Evolutionary conservation across 1,140 invertebrate genomes (phyloP), one percentile per base, ranked within the genome.

Genomic region (Dinoponera quadriceps): DNA sequence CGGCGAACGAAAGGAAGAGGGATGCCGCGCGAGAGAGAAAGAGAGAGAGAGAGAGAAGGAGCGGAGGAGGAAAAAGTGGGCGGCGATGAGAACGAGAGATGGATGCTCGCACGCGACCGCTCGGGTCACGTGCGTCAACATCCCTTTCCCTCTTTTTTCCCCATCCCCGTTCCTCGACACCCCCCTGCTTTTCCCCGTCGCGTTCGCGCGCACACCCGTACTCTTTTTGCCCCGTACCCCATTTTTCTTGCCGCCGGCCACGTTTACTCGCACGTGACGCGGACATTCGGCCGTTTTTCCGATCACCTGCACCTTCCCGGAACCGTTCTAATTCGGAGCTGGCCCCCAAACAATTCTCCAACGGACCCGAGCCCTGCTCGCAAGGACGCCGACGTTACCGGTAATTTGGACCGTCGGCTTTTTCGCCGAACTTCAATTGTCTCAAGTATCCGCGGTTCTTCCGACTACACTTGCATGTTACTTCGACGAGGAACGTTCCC

Each of bases 111-210:
- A 83, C 71, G 78, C 78, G 78, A 81, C 57, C 75, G 71, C 59
- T 55, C 48, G 83, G 83, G 83, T 82, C 83, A 84, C 83, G 83
- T 72, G 83, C 83, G 77, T 84, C 83, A 82, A 84, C 84, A 69
- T 73, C 73, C 59, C 65, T 77, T 78, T 62, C 27, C 48, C 57
- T 75, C 48, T 75, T 59, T 38, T 59, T 14, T 38, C 22, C 68
- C n/a, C 74, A 13, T 63, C 81, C 69, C 73, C 20, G 51, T 68
- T 54, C 71, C 25, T n/a, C 0, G 20, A 11, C 44, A 4, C 7
- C 20, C 20, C 38, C 38, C n/a, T n/a, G 25, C 22, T 33, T n/a
- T 59, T 51, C 60, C 5, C 9, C 22, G 18, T n/a, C 22, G 48
- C 59, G 29, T 57, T 66, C 84, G 7, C 27, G 44, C 55, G 54